These are phyloP conservation scores for roundworm (Caenorhabditis elegans) DNA, from an alignment of 1,140 invertebrate species.

Conservation along the genomic window DNA sequence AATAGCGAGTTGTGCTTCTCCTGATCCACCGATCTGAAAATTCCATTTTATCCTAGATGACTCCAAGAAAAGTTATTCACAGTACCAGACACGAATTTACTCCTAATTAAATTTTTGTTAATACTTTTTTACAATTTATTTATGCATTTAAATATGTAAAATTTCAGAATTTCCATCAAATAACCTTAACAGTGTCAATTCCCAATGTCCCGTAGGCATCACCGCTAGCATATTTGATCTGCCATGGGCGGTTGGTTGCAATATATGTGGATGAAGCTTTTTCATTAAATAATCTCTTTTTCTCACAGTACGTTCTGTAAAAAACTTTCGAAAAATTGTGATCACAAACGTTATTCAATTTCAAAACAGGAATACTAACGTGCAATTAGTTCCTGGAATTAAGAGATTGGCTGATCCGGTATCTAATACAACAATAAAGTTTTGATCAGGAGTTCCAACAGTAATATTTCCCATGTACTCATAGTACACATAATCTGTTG, in stretches of 20 bases:
- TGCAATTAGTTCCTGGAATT: slow-evolving; percentile 36
- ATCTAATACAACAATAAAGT: slow-evolving; percentile 38
- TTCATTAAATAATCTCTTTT: slow-evolving; percentile 6
- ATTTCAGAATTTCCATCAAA: not conserved
- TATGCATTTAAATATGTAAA: not conserved
- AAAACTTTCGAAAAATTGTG: not conserved
- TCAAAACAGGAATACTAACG: not conserved
- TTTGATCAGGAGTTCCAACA: slow-evolving; percentile 37
- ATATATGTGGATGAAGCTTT: slow-evolving; percentile 34
- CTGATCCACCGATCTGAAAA: slow-evolving; percentile 34
- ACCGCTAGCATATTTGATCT: slow-evolving; percentile 42
- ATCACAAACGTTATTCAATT: not conserved
- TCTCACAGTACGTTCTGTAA: slow-evolving; percentile 9
- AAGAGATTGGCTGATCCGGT: slow-evolving; percentile 41
- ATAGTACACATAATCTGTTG: slow-evolving; percentile 34
- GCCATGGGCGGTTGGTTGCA: slow-evolving; percentile 29
- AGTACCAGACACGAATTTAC: no score
- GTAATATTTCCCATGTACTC: slow-evolving; percentile 44
- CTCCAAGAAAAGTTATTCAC: no score
- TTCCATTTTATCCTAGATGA: no score
- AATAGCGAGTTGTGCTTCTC: slow-evolving; percentile 33
- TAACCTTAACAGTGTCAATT: slow-evolving; percentile 7
- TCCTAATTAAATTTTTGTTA: no score
- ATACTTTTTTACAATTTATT: no score
- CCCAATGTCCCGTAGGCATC: slow-evolving; percentile 34